Evolutionary conservation across 2,113 vertebrate species (phyloP).

Genomic region (Paraplagusia blochii): DNA sequence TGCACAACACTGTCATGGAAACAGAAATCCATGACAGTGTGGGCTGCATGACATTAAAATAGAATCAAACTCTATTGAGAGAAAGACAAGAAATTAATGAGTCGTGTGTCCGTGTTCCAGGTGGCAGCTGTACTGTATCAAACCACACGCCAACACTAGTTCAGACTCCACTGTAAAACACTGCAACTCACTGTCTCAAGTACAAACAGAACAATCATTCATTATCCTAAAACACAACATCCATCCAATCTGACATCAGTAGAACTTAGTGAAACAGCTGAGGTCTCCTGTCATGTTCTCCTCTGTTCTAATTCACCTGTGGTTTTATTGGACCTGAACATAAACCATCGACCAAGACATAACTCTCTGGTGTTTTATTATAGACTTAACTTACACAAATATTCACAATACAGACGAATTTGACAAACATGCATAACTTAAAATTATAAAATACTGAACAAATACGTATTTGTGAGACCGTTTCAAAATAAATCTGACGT

Average conservation of each 20-base stretch:
- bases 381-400: constrained; percentile 32
- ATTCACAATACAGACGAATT: constrained; percentile 31
- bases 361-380: constrained; percentile 41
- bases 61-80: constrained; percentile 27
- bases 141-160: constrained; percentile 3
- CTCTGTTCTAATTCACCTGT: no score
- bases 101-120: constrained; percentile 16
- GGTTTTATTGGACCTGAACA: no score
- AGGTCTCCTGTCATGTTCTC: no score
- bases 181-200: background rate
- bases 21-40: constrained; percentile 17
- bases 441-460: constrained; percentile 31
- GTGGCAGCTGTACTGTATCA: constrained; percentile 1
- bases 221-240: constrained; percentile 12
- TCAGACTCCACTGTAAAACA: background rate
- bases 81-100: constrained; percentile 13
- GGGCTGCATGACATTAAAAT: constrained; percentile 18
- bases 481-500: constrained; percentile 29
- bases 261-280: no score
- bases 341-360: background rate
- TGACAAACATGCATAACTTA: constrained; percentile 42
- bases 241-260: background rate
- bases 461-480: background rate
- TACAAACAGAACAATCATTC: background rate
- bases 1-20: constrained; percentile 27